Conservation (phyloP, 2,113 vertebrate species). For the Amia ocellicauda region DNA sequence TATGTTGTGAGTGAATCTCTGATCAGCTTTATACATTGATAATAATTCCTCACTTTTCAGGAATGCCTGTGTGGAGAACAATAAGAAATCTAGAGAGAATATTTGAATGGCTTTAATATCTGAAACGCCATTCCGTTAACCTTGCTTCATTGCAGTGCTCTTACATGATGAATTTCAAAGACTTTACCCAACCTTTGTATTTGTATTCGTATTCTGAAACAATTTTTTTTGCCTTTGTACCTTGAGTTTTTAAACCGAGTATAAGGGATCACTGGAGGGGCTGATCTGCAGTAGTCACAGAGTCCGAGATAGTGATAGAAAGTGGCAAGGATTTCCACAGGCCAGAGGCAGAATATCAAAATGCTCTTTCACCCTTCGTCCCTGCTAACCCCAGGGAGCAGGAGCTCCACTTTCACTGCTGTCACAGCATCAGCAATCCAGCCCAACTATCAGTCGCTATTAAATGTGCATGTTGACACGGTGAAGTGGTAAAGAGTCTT, state of each 20-base stretch:
- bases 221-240: background rate
- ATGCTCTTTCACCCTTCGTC: background rate
- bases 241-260: background rate
- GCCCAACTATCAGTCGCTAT: background rate
- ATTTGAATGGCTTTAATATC: too few relatives aligned
- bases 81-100: too few relatives aligned
- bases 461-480: background rate
- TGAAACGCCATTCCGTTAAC: too few relatives aligned
- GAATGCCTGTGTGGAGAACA: too few relatives aligned
- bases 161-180: too few relatives aligned
- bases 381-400: conserved; percentile 1
- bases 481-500: background rate
- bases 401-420: background rate
- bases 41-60: too few relatives aligned
- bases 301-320: background rate
- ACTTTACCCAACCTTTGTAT: too few relatives aligned
- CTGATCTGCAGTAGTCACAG: background rate
- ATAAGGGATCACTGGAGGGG: background rate
- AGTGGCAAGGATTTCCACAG: background rate
- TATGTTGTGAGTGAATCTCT: too few relatives aligned
- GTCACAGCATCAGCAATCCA: background rate
- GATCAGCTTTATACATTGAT: too few relatives aligned
- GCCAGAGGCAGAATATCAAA: background rate
- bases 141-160: too few relatives aligned
- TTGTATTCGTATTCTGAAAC: too few relatives aligned